Percentiles rank a stretch among this genome's conserved stretches.
phyloP scores from a whole-genome alignment of 2,888 invertebrate genomes.

The Lumbricus terrestris region DNA sequence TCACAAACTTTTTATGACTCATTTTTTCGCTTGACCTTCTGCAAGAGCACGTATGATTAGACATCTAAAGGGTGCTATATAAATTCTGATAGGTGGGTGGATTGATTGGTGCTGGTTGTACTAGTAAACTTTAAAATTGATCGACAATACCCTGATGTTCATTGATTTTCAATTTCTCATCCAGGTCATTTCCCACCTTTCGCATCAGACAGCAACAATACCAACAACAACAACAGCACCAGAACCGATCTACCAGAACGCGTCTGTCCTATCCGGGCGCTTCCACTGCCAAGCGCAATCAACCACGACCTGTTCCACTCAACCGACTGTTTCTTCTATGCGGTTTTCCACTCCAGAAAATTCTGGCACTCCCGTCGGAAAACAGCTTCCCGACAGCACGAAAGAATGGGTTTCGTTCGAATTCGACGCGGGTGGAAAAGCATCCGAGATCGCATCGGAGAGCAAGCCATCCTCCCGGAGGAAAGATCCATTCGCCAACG shows the following conservation, averaged over 20 bases:
- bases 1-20: too few species aligned
- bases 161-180: neutral
- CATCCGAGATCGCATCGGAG: neutral
- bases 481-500: neutral
- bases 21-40: too few species aligned
- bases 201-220: too few species aligned
- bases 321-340: neutral
- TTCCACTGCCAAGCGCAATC: neutral
- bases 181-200: neutral
- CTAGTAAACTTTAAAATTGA: too few species aligned
- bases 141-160: neutral
- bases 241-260: constrained; percentile 8
- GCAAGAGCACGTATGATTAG: too few species aligned
- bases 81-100: too few species aligned
- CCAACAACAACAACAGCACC: neutral
- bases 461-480: neutral
- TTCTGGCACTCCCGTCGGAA: neutral
- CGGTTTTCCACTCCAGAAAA: neutral
- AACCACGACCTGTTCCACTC: neutral
- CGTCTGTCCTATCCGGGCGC: neutral
- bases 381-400: neutral
- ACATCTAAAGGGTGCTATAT: too few species aligned
- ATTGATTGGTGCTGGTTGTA: too few species aligned
- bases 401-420: constrained; percentile 4
- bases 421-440: neutral